These are phyloP conservation scores for Trissolcus brochymenae DNA, from an alignment of 2,888 invertebrate species.

Conservation along the genomic window DNA sequence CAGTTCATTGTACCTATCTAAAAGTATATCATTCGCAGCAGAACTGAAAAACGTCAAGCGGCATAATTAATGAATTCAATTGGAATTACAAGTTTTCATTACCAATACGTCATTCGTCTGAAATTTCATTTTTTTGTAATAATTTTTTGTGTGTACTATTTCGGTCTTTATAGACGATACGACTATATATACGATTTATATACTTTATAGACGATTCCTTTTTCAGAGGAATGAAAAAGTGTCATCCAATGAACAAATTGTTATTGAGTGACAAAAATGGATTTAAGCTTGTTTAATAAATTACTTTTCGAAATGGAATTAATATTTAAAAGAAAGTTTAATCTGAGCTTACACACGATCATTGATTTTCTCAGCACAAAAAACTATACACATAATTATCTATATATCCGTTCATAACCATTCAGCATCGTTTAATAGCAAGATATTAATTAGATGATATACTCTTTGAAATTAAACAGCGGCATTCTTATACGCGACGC, in stretches of 20 bases:
- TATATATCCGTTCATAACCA: constrained; percentile 8
- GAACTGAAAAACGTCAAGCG: constrained; percentile 29
- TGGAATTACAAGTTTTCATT: constrained; percentile 41
- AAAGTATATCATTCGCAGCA: constrained; percentile 11
- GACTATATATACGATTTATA: no score
- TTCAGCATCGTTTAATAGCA: constrained; percentile 2
- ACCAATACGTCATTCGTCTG: constrained; percentile 13
- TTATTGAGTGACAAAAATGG: no score
- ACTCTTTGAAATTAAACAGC: constrained; percentile 11
- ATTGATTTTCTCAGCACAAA: no score
- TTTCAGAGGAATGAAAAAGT: no score
- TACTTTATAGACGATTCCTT: neutral
- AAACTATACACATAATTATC: neutral
- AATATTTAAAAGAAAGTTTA: no score
- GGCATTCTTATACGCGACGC: constrained; percentile 36
- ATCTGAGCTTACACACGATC: no score
- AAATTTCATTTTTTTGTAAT: constrained; percentile 31
- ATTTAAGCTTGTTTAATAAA: no score
- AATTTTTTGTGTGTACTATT: neutral
- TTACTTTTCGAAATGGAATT: no score
- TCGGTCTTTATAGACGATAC: neutral
- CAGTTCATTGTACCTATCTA: constrained; percentile 35
- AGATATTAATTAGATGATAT: constrained; percentile 26
- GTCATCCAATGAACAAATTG: no score
- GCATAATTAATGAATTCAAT: constrained; percentile 39